Evolutionary conservation across 2,113 vertebrate genomes (phyloP), one percentile per base, ranked within the genome.

Genomic region (Motacilla alba): DNA sequence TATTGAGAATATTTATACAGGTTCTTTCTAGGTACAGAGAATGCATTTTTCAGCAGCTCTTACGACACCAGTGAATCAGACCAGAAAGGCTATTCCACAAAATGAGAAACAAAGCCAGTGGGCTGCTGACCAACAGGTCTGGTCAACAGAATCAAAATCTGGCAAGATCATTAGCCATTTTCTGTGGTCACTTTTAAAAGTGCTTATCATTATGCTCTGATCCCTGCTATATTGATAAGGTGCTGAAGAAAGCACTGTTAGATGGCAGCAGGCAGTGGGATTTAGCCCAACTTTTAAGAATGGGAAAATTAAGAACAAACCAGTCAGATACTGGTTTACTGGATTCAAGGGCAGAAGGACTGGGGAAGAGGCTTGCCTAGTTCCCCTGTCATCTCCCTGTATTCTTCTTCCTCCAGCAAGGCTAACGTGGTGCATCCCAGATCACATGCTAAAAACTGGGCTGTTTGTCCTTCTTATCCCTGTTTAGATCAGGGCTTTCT

Each of bases 1-100:
- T 98, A 98, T 98, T 97, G 97, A 98, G 98, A 98, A 97, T 98
- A 98, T 98, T 98, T 98, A 97, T 97, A 97, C 96, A 97, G 95
- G 93, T 84, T 98, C 95, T 97, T 98, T 93, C 93, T 95, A 92
- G 94, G 97, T 92, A 95, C 47, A 35, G 94, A 94, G 94, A 97
- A 96, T 96, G 94, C 89, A 97, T 97, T 98, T 98, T 97, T 81
- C 96, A 96, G 96, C 92, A 89, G 96, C 85, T 76, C 78, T 92
- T 5, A 9, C 39, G 6, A 97, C 91, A 95, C 89, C 12, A 4
- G 82, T 46, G 84, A 77, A 83, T 96, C 95, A 93, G 62, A 21
- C 28, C 39, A 81, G 70, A 81, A 95, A 93, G 76, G 62, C 83
- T 95, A 83, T 82, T 95, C 82, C 76, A 59, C 72, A 60, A 73